Conservation (phyloP, 2,113 vertebrate genomes). For the Lycaon pictus region DNA sequence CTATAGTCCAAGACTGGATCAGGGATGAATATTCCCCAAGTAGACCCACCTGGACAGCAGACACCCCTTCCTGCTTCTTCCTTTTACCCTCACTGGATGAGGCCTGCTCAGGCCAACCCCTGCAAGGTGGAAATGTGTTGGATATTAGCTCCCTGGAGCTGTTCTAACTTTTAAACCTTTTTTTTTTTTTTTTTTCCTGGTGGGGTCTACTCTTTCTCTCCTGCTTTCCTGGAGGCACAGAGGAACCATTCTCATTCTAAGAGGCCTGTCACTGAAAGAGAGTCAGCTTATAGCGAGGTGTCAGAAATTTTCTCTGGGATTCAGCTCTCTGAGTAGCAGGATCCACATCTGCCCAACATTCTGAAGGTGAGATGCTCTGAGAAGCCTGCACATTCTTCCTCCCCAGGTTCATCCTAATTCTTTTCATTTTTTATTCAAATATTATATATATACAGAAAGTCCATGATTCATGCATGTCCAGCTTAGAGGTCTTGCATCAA, state of each 20-base stretch:
- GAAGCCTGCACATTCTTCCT: neutral
- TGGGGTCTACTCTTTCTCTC: too few species aligned
- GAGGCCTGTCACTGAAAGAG: neutral
- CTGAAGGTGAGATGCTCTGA: neutral
- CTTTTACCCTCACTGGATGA: too few species aligned
- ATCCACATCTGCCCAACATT: neutral
- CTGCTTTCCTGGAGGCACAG: neutral
- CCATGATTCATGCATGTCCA: neutral
- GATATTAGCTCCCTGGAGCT: neutral
- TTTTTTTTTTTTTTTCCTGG: neutral
- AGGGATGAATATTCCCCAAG: neutral
- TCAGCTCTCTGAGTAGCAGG: neutral
- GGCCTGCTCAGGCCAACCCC: too few species aligned
- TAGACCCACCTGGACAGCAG: neutral
- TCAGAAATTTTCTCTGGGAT: neutral
- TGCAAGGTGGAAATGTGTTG: neutral
- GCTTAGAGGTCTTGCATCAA: neutral
- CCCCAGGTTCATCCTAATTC: neutral
- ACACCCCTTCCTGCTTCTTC: neutral
- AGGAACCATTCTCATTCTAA: rapidly evolving
- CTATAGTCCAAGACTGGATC: neutral
- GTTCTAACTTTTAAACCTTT: neutral
- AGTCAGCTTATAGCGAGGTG: neutral
- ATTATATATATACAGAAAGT: neutral
- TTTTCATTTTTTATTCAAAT: neutral